phyloP scores from a whole-genome alignment of 2,888 invertebrate species.

The Ormyrus nitidulus region DNA sequence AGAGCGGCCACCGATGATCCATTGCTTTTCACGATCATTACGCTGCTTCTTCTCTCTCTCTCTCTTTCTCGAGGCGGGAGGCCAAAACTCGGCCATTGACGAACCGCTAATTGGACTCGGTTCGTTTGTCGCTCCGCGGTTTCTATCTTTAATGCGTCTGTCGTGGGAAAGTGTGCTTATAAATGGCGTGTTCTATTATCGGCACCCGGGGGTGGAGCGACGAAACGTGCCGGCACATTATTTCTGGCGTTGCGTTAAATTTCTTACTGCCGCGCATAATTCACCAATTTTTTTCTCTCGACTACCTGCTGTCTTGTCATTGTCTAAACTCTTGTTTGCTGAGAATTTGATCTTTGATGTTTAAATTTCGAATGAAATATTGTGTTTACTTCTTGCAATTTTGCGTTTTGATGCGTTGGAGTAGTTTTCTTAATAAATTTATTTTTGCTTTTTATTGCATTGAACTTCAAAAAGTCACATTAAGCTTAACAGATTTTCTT shows the following conservation, averaged over 20 bases:
- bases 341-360: too few species aligned
- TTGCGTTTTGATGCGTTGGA: too few species aligned
- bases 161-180: constrained; percentile 41
- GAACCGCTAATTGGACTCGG: constrained; percentile 45
- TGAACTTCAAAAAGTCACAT: too few species aligned
- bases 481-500: too few species aligned
- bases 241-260: constrained; percentile 36
- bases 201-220: too few species aligned
- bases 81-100: constrained; percentile 31
- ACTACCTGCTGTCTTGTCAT: too few species aligned
- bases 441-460: too few species aligned
- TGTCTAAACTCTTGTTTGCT: too few species aligned
- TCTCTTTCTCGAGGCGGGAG: background rate
- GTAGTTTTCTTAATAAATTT: too few species aligned
- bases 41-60: background rate
- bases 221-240: constrained; percentile 6
- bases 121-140: constrained; percentile 11
- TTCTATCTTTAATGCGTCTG: constrained; percentile 3
- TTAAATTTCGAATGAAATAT: too few species aligned
- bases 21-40: background rate
- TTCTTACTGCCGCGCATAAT: background rate
- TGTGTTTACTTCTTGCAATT: too few species aligned
- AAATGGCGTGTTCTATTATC: constrained; percentile 33
- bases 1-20: background rate
- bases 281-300: too few species aligned